A percentile compares a stretch with the other conserved stretches of the same genome.
Conservation (phyloP, 2,888 invertebrate species). For the Campoletis raptor region DNA sequence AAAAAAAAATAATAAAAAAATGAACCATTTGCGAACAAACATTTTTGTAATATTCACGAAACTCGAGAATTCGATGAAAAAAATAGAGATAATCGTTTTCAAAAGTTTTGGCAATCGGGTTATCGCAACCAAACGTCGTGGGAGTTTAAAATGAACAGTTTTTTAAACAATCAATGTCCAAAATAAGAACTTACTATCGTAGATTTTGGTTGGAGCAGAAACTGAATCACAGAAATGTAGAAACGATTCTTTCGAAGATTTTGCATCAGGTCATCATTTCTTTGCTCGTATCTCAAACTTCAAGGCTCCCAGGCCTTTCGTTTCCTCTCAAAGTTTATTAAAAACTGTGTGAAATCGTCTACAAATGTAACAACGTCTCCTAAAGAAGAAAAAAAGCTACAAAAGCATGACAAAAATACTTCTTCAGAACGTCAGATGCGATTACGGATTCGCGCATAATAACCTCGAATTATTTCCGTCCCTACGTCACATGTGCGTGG, state of each 20-base stretch:
- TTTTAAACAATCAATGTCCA: neutral
- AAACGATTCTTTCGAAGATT: neutral
- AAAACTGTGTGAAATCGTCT: constrained; percentile 46
- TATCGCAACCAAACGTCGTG: neutral
- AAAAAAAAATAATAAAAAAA: no score
- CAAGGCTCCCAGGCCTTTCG: constrained; percentile 40
- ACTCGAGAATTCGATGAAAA: neutral
- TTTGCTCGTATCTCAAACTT: neutral
- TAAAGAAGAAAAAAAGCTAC: constrained; percentile 32
- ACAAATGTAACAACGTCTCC: constrained; percentile 42
- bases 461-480: constrained; percentile 30
- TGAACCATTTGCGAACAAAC: neutral
- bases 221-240: neutral
- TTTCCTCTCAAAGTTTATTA: constrained; percentile 52
- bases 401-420: neutral
- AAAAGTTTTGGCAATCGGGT: neutral
- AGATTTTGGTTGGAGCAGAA: neutral
- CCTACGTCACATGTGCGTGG: neutral
- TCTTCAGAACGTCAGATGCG: constrained; percentile 1
- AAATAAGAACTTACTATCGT: neutral
- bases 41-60: neutral
- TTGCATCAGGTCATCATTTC: neutral
- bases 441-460: constrained; percentile 26
- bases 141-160: neutral
- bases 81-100: neutral